Percentiles rank a stretch among this genome's conserved stretches.
These are phyloP conservation scores for Phytoseiulus persimilis DNA, from an alignment of 2,888 invertebrate species.

Conservation along the genomic window DNA sequence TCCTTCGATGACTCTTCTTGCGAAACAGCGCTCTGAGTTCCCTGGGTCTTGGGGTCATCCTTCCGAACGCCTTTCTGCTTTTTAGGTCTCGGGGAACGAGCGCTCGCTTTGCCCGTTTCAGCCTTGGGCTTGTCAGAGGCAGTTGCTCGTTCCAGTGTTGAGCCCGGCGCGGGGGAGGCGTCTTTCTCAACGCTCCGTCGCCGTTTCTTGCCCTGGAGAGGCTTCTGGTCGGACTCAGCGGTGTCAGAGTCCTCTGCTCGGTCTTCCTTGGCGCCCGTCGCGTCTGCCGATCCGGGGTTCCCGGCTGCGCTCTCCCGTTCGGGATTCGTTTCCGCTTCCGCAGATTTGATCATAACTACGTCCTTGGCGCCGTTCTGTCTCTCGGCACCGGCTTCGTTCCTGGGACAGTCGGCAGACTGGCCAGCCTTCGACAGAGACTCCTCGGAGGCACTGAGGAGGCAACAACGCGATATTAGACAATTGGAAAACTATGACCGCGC, in stretches of 20 bases:
- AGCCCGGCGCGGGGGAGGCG: background rate
- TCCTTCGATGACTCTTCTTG: conserved; percentile 23
- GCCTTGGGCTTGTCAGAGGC: conserved; percentile 10
- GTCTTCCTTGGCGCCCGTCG: background rate
- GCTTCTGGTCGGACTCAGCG: background rate
- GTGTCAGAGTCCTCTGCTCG: background rate
- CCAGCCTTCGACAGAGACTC: no score
- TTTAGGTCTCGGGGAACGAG: conserved; percentile 59
- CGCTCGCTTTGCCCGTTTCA: conserved; percentile 54
- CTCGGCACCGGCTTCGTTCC: background rate
- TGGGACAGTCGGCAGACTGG: background rate
- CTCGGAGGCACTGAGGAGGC: no score
- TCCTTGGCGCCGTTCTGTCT: background rate
- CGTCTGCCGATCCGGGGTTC: background rate
- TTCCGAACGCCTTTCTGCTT: conserved; percentile 55
- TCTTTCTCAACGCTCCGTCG: conserved; percentile 22
- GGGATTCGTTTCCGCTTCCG: background rate
- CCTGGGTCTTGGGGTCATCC: conserved; percentile 41
- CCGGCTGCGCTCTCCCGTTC: background rate
- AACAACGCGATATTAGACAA: no score
- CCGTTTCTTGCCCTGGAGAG: conserved; percentile 5
- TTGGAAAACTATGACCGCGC: no score
- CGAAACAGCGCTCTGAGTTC: conserved; percentile 31
- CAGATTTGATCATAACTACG: background rate
- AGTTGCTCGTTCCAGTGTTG: background rate